These are phyloP conservation scores for Syndactyla subalaris DNA, from an alignment of 2,797 vertebrate genomes.

Conservation along the genomic window DNA sequence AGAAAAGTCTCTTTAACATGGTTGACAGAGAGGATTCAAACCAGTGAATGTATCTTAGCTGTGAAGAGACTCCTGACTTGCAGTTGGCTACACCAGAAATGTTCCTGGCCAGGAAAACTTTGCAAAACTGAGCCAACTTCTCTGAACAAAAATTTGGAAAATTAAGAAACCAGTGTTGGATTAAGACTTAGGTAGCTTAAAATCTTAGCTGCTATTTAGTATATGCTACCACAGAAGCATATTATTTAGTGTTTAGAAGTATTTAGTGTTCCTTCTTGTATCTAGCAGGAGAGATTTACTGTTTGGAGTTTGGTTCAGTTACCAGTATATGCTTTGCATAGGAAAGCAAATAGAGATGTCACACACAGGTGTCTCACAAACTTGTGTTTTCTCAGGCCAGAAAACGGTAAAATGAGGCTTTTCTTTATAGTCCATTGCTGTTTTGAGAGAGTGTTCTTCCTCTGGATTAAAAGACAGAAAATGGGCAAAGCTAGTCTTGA, in stretches of 20 bases:
- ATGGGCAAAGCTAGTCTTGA: background rate
- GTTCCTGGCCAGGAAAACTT: background rate
- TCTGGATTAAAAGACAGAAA: background rate
- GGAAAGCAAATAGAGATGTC: background rate
- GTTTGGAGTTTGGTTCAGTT: background rate
- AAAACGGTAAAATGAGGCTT: background rate
- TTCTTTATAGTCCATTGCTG: background rate
- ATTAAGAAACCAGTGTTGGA: background rate
- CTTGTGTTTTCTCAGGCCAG: background rate
- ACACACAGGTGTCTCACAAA: background rate
- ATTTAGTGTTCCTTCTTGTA: background rate
- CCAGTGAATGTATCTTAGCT: background rate
- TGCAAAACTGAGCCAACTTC: background rate
- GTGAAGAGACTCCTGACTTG: background rate
- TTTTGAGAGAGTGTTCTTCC: background rate
- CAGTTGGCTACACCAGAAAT: background rate
- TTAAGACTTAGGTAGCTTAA: background rate
- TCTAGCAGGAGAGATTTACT: background rate
- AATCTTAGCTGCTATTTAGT: background rate
- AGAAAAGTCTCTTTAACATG: background rate
- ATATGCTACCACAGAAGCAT: background rate
- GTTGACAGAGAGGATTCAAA: background rate
- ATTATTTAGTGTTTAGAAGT: background rate
- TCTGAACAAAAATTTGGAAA: background rate
- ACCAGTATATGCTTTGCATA: background rate